A percentile compares a stretch with the other conserved stretches of the same genome.
These are phyloP conservation scores for Thecocarcelia acutangulata DNA, from an alignment of 2,888 invertebrate species.

Conservation along the genomic window DNA sequence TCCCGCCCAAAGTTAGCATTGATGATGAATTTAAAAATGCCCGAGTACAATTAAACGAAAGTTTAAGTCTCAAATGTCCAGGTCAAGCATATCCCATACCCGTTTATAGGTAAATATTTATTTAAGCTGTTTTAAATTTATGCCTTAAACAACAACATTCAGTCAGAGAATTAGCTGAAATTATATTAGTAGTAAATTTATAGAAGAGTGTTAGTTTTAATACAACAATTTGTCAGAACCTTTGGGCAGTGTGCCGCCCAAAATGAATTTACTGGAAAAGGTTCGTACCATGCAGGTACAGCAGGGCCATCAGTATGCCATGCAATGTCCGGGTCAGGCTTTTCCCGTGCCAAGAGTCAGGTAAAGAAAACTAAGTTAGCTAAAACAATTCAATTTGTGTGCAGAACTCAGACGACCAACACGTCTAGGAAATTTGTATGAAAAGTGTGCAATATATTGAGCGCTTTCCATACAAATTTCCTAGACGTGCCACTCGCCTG, in stretches of 20 bases:
- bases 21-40: conserved; percentile 79
- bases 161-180: too few relatives aligned
- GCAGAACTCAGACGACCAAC: too few relatives aligned
- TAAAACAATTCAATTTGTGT: too few relatives aligned
- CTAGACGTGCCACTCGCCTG: too few relatives aligned
- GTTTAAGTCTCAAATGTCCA: conserved; percentile 86
- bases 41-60: conserved; percentile 75
- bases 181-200: too few relatives aligned
- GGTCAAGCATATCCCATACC: conserved; percentile 90
- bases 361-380: conserved; percentile 73
- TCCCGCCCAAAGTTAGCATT: conserved; percentile 85
- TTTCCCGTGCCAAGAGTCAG: conserved; percentile 85
- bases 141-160: conserved; percentile 4
- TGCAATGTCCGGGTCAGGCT: conserved; percentile 89
- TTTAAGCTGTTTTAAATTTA: background rate
- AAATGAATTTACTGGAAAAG: conserved; percentile 87
- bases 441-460: too few relatives aligned
- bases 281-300: conserved; percentile 83
- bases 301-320: conserved; percentile 83
- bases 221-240: conserved; percentile 82
- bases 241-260: conserved; percentile 83
- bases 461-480: too few relatives aligned
- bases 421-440: too few relatives aligned
- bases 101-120: conserved; percentile 85
- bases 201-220: too few relatives aligned